Conservation (phyloP, 2,113 vertebrate genomes). For the Scopus umbretta region DNA sequence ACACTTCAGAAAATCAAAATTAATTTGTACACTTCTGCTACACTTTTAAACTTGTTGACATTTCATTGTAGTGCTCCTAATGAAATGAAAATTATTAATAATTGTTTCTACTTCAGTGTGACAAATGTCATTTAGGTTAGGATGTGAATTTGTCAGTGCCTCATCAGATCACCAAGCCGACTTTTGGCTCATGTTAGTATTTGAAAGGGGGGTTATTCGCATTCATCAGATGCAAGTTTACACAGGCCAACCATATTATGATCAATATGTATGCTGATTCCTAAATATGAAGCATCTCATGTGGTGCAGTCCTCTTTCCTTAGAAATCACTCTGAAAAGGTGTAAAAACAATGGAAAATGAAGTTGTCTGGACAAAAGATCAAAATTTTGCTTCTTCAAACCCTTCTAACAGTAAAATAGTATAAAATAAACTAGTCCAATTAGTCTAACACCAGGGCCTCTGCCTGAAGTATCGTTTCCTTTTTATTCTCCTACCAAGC, state of each 20-base stretch:
- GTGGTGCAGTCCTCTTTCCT: not conserved
- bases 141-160: slow-evolving; percentile 40
- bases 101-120: slow-evolving; percentile 76
- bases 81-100: slow-evolving; percentile 82
- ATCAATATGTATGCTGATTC: not conserved
- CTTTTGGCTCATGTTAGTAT: not conserved
- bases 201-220: not conserved
- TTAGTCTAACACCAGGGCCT: not conserved
- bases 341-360: not conserved
- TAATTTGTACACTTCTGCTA: slow-evolving; percentile 78
- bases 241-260: not conserved
- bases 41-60: slow-evolving; percentile 80
- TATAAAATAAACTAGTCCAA: not conserved
- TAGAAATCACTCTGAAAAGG: not conserved
- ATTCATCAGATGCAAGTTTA: not conserved
- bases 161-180: slow-evolving; percentile 7
- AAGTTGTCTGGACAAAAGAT: not conserved
- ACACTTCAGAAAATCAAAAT: slow-evolving; percentile 82
- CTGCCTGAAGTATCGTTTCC: not conserved
- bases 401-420: not conserved
- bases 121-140: slow-evolving; percentile 76
- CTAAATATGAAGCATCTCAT: not conserved
- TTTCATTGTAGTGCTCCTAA: slow-evolving; percentile 81
- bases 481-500: not conserved
- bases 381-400: not conserved